A percentile compares a stretch with the other conserved stretches of the same genome.
These are phyloP conservation scores for Python bivittatus DNA, from an alignment of 2,113 vertebrate genomes.

Conservation along the genomic window DNA sequence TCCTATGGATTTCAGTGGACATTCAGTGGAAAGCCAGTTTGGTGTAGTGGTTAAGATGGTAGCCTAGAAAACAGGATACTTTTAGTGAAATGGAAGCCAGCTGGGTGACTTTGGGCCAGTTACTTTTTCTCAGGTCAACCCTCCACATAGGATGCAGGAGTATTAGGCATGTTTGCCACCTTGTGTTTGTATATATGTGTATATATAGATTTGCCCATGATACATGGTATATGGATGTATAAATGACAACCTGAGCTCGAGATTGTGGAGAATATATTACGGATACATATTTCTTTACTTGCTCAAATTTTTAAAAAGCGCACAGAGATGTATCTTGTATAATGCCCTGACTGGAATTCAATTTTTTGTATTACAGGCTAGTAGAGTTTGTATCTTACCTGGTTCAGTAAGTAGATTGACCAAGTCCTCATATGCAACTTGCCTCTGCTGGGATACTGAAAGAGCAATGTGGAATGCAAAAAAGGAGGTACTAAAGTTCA, in stretches of 20 bases:
- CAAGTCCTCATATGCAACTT: neutral
- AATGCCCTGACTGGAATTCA: neutral
- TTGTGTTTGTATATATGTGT: neutral
- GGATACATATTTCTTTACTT: neutral
- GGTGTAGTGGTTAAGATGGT: neutral
- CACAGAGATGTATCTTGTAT: neutral
- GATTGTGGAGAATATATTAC: neutral
- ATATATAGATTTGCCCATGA: neutral
- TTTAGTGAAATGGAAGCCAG: neutral
- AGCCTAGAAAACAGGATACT: neutral
- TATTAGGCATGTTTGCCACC: neutral
- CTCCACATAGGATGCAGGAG: neutral
- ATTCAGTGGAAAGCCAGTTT: neutral
- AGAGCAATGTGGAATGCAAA: neutral
- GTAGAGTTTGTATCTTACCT: neutral
- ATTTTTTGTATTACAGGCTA: neutral
- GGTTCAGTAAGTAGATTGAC: neutral
- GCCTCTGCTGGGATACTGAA: neutral
- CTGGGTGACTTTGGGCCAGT: neutral
- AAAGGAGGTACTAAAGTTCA: neutral
- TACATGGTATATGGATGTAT: neutral
- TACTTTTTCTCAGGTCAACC: neutral
- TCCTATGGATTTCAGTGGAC: neutral
- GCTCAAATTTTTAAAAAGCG: neutral
- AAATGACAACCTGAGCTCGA: neutral